Base-by-base conservation (phyloP, 2,113 vertebrate species). In the Salvator merianae region DNA sequence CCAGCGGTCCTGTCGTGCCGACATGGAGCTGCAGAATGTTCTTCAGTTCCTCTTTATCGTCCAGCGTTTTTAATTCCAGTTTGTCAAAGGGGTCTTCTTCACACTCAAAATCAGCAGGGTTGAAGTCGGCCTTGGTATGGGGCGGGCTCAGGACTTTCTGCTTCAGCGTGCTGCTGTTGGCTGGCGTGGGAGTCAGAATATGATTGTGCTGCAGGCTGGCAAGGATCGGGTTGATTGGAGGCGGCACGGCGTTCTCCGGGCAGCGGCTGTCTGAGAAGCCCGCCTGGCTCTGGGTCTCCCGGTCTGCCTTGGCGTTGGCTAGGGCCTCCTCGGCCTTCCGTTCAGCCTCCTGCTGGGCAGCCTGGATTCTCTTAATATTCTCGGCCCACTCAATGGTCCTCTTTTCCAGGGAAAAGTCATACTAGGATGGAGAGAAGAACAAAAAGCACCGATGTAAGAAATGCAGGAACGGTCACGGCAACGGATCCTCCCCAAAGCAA, bases 81-180 rank as follows among this genome's bases (percentile, higher is more conserved):
- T 99, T 99, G 94, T 99, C 97, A 90, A 99, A 99, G 0, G 97
- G 98, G 90, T 99, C 98, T 91, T 99, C 98, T 93, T 99, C 99
- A 59, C 98, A 97, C 95, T 99, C 99, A 82, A 99, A 99, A 91
- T 99, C 99, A 66, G 98, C 98, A 71, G 98, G 96, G 90, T 99
- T 99, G 93, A 99, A 98, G 84, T 95, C 98, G 94, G 90, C 93
- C 84, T 96, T 96, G 36, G 93, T 90, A 72, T 82, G 82, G 75
- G 96, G 95, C 16, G 97, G 97, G 90, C 97, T 98, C 43, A 97
- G 96, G 78, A 89, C 94, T 91, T 94, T 97, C 82, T 92, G 96
- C 66, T 97, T 97, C 24, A 85, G 86, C 74, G 90, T 36, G 20
- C 93, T 96, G 92, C 95, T 98, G 63, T 96, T 96, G 55, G 98